Percentiles rank a stretch among this genome's conserved stretches.
phyloP scores from a whole-genome alignment of 2,113 vertebrate species.

The Rhinoptilus africanus region DNA sequence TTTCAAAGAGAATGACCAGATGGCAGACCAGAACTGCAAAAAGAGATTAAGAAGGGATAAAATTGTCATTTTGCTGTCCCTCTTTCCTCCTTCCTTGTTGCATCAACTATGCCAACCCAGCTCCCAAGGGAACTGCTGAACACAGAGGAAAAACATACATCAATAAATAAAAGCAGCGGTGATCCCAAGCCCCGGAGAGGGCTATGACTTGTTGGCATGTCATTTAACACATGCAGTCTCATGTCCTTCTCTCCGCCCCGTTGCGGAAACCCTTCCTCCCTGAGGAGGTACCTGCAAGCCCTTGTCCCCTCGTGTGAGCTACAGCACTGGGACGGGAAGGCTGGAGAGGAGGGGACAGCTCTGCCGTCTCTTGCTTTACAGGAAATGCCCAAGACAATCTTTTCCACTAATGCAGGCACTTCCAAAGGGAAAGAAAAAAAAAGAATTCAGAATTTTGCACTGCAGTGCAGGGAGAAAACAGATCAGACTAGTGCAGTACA shows the following conservation, averaged over 20 bases:
- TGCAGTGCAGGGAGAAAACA: neutral
- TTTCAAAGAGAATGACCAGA: slow-evolving; percentile 25
- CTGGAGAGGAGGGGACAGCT: neutral
- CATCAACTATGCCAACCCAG: neutral
- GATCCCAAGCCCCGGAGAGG: neutral
- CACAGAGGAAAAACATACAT: neutral
- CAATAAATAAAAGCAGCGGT: neutral
- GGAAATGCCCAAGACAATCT: neutral
- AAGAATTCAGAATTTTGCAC: neutral
- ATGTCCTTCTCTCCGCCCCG: neutral
- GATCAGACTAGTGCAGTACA: neutral
- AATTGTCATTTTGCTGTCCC: slow-evolving; percentile 23
- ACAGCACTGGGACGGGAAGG: neutral
- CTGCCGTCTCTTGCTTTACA: neutral
- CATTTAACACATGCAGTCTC: neutral
- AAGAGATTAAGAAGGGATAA: slow-evolving; percentile 42
- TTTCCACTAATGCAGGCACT: neutral
- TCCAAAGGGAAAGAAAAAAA: neutral
- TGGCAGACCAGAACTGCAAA: slow-evolving; percentile 22
- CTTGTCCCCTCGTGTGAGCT: neutral
- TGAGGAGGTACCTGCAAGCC: neutral
- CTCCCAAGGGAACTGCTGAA: neutral
- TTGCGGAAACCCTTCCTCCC: neutral
- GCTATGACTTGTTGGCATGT: neutral
- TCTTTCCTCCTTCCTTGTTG: neutral